A percentile compares a stretch with the other conserved stretches of the same genome.
phyloP scores from a whole-genome alignment of 1,140 invertebrate species.

The Zaprionus camerounensis region DNA sequence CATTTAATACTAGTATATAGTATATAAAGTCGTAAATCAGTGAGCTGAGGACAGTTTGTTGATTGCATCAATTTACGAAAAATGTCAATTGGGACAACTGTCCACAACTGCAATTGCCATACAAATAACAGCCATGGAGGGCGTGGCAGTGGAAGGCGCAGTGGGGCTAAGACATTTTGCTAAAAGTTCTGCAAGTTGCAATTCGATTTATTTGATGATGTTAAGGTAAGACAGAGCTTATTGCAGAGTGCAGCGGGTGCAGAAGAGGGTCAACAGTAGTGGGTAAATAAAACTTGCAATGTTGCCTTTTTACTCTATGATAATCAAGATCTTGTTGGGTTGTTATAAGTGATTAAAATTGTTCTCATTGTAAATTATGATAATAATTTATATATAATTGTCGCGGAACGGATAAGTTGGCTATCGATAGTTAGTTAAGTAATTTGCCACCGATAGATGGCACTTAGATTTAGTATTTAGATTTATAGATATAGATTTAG shows the following conservation, averaged over 20 bases:
- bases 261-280: background rate
- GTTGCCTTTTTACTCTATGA: too few relatives aligned
- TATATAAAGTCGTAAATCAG: constrained; percentile 5
- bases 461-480: too few relatives aligned
- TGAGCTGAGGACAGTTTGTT: background rate
- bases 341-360: too few relatives aligned
- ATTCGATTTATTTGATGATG: constrained; percentile 23
- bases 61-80: constrained; percentile 7
- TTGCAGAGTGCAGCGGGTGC: background rate
- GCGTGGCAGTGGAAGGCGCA: background rate
- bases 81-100: constrained; percentile 3
- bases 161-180: background rate
- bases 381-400: too few relatives aligned
- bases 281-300: background rate
- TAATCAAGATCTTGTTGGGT: too few relatives aligned
- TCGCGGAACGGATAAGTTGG: too few relatives aligned
- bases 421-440: too few relatives aligned
- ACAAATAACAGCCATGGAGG: background rate
- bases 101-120: constrained; percentile 7
- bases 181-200: constrained; percentile 9
- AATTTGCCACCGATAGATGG: too few relatives aligned
- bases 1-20: background rate
- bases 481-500: too few relatives aligned
- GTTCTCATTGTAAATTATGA: too few relatives aligned
- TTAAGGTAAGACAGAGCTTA: constrained; percentile 10